Conservation (phyloP, 2,113 vertebrate genomes). For the Arvicanthis niloticus region DNA sequence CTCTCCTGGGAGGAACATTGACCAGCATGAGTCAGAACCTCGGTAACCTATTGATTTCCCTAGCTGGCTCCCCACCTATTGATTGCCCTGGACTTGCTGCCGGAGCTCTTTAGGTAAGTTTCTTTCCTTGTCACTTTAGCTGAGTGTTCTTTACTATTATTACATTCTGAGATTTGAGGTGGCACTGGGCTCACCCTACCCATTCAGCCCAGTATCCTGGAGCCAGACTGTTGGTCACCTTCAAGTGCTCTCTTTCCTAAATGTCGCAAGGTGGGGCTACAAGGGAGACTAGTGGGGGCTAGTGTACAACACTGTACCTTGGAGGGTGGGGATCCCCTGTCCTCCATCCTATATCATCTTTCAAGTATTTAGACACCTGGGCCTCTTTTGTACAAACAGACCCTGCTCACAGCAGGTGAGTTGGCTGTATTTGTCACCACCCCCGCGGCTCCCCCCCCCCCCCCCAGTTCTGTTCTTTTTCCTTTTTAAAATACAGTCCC, state of each 20-base stretch:
- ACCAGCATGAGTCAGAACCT: neutral
- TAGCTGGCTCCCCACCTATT: neutral
- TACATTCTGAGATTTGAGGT: neutral
- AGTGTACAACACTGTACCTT: accelerated
- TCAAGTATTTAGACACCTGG: neutral
- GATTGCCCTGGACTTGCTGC: accelerated
- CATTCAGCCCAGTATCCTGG: accelerated
- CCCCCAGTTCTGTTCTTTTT: neutral
- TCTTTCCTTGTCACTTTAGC: neutral
- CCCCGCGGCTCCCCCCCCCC: neutral
- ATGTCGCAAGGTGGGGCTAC: neutral
- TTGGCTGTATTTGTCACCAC: accelerated
- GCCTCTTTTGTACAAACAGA: neutral
- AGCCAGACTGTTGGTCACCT: accelerated
- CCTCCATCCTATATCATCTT: accelerated
- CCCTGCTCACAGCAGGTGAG: neutral
- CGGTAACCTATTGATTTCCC: neutral
- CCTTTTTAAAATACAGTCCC: conserved; percentile 22
- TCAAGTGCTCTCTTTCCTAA: neutral
- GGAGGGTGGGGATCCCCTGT: accelerated
- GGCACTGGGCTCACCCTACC: accelerated
- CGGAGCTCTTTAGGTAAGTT: neutral
- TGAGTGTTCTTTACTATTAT: accelerated
- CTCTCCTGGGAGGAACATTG: neutral
- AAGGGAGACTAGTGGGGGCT: neutral